Base-by-base conservation (phyloP, 1,140 invertebrate genomes). In the Ephestia elutella region DNA sequence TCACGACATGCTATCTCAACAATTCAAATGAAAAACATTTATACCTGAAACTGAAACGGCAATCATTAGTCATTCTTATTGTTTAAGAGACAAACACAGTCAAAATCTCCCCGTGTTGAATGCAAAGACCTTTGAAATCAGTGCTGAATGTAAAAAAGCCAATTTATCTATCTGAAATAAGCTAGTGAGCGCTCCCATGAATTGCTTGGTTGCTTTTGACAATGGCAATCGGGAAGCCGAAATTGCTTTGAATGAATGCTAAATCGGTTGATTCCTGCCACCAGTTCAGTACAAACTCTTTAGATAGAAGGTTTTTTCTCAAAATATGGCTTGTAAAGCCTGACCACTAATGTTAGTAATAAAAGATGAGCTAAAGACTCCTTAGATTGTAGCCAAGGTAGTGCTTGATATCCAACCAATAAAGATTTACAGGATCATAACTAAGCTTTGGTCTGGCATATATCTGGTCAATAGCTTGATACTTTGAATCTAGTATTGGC, bases 241-340 rank as follows among this genome's bases (percentile, higher is more conserved):
- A 62, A 64, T 64, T 68, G 66, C 54, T 64, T 68, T 61, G 63
- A 57, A 50, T n/a, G 51, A 49, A 30, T 60, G 15, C 58, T 32
- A 21, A 60, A 51, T 20, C n/a, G 49, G 38, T 44, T 44, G 38
- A 44, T 44, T 44, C 10, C 38, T 44, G n/a, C 38, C 21, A 49
- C 28, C 38, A n/a, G 1, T 44, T 15, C n/a, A 15, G 38, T 15
- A 15, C 38, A 44, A 44, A 15, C 10, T 44, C 1, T 15, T 2
- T 8, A 44, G 9, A 32, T 32, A 10, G 1, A 32, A 32, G 3
- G 30, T 5, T 32, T 32, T 5, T 32, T 32, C 30, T 25, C 21
- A n/a, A n/a, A n/a, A n/a, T n/a, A n/a, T n/a, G n/a, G n/a, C n/a
- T n/a, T n/a, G n/a, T n/a, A n/a, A n/a, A n/a, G n/a, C n/a, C n/a